phyloP scores from a whole-genome alignment of 2,113 vertebrate species.

The Cyanocitta stelleri region DNA sequence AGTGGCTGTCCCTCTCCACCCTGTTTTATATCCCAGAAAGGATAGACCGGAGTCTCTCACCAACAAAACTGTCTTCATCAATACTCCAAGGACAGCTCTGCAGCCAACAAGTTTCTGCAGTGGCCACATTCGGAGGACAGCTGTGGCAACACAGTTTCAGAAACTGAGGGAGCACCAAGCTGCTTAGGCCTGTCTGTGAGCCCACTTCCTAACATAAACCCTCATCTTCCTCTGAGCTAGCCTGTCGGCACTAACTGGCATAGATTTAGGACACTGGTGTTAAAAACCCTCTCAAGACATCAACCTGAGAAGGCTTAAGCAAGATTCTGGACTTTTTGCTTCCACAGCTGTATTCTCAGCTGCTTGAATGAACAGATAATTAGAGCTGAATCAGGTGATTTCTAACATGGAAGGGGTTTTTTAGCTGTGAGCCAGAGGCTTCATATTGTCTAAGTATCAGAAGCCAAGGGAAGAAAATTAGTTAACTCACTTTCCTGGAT shows the following conservation, averaged over 20 bases:
- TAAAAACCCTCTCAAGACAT: not conserved
- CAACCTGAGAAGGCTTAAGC: not conserved
- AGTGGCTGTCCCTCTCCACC: not conserved
- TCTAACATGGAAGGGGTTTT: not conserved
- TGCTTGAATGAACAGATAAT: not conserved
- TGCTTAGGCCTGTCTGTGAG: not conserved
- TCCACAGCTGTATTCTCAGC: not conserved
- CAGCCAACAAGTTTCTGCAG: not conserved
- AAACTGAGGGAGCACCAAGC: not conserved
- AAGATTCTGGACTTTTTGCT: not conserved
- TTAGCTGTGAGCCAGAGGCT: not conserved
- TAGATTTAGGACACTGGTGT: not conserved
- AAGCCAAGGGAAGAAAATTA: not conserved
- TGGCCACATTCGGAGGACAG: not conserved
- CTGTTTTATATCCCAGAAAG: not conserved
- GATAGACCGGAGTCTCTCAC: not conserved
- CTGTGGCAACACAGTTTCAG: accelerated
- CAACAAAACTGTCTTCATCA: not conserved
- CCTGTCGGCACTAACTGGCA: not conserved
- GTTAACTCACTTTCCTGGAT: not conserved
- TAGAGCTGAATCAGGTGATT: not conserved
- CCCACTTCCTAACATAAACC: not conserved
- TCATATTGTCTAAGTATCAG: not conserved
- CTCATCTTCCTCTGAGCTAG: not conserved
- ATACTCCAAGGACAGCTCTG: not conserved